phyloP scores from a whole-genome alignment of 2,888 invertebrate species.

The Craniophora ligustri region DNA sequence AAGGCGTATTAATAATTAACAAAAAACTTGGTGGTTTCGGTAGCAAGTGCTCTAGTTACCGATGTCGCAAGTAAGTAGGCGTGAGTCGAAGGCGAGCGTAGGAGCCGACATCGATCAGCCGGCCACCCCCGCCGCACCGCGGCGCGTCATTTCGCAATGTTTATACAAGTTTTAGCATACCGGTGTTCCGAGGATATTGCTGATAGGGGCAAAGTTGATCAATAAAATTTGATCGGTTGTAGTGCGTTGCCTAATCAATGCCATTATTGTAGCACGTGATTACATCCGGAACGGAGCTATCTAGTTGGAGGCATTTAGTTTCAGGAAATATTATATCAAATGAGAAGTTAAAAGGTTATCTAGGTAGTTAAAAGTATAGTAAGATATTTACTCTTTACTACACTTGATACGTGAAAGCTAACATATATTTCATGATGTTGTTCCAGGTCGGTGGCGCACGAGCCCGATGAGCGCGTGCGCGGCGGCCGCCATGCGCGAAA shows the following conservation, averaged over 20 bases:
- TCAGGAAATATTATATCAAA: not conserved
- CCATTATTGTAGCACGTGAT: slow-evolving; percentile 11
- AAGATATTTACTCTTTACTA: no score
- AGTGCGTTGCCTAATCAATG: slow-evolving; percentile 23
- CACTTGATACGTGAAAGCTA: slow-evolving; percentile 28
- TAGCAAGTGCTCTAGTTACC: slow-evolving; percentile 81
- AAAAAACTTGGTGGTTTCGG: slow-evolving; percentile 72
- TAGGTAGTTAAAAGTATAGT: no score
- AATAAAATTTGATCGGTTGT: slow-evolving; percentile 49
- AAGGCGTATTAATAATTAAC: slow-evolving; percentile 72
- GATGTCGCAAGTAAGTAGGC: slow-evolving; percentile 82
- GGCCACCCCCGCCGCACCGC: slow-evolving; percentile 67
- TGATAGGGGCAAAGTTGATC: slow-evolving; percentile 63
- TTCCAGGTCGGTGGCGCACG: slow-evolving; percentile 88
- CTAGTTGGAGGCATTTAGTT: slow-evolving; percentile 11
- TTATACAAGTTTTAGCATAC: slow-evolving; percentile 70
- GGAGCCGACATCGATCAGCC: slow-evolving; percentile 78
- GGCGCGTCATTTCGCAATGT: slow-evolving; percentile 68
- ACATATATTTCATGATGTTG: slow-evolving; percentile 55
- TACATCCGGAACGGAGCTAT: not conserved
- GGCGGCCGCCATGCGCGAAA: slow-evolving; percentile 93
- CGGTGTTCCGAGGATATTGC: slow-evolving; percentile 59
- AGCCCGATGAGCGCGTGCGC: slow-evolving; percentile 93
- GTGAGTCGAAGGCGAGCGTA: slow-evolving; percentile 77
- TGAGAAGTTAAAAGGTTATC: not conserved